A percentile compares a stretch with the other conserved stretches of the same genome.
Conservation (phyloP, 2,888 invertebrate species). For the Heliconius aoede region DNA sequence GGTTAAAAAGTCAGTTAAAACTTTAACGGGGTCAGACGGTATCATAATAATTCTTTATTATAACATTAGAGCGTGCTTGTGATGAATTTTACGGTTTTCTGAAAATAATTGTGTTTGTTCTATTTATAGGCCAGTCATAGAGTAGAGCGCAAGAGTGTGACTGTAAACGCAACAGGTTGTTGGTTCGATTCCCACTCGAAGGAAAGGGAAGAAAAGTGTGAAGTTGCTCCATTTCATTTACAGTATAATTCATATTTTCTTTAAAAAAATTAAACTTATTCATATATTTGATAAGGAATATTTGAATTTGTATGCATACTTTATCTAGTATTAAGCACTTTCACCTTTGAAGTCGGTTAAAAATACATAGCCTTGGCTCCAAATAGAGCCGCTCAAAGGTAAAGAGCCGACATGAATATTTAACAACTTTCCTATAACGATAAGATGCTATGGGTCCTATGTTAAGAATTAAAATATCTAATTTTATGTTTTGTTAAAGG, state of each 20-base stretch:
- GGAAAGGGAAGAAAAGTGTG: not conserved
- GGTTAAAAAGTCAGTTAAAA: constrained; percentile 32
- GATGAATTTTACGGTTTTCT: constrained; percentile 2
- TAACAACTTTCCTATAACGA: constrained; percentile 23
- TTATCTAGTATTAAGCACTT: constrained; percentile 1
- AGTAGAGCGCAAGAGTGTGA: too few relatives aligned
- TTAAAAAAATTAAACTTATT: not conserved
- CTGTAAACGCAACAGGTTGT: too few relatives aligned
- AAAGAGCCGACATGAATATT: constrained; percentile 42
- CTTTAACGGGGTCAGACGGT: constrained; percentile 33
- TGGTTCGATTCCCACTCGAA: too few relatives aligned
- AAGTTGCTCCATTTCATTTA: not conserved
- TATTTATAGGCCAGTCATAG: not conserved
- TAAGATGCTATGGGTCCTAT: constrained; percentile 20
- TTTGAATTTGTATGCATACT: not conserved
- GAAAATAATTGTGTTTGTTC: not conserved
- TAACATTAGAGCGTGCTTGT: constrained; percentile 6
- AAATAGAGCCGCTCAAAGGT: constrained; percentile 30
- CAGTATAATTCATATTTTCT: not conserved
- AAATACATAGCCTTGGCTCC: constrained; percentile 28
- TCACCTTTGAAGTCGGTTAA: constrained; percentile 25
- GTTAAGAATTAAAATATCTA: constrained; percentile 12
- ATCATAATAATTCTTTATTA: constrained; percentile 30
- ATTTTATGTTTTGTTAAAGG: not conserved
- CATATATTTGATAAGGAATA: not conserved